Evolutionary conservation across 2,113 vertebrate genomes (phyloP).

Genomic region (Passer montanus): DNA sequence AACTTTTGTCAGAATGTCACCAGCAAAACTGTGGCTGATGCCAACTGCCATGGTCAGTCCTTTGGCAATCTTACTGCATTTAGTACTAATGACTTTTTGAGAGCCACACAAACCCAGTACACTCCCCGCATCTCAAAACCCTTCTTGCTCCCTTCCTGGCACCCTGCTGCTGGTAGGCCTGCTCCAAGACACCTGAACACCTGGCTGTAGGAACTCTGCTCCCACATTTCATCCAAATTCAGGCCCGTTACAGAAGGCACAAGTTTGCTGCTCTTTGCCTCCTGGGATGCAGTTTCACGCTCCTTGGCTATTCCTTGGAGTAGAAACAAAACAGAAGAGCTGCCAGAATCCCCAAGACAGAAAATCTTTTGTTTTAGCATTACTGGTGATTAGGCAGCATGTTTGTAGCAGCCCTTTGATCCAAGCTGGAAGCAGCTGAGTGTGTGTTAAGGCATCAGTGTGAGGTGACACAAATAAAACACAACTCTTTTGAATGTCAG

Average conservation of each 20-base stretch:
- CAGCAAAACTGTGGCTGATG: not conserved
- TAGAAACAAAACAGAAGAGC: not conserved
- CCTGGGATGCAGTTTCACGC: not conserved
- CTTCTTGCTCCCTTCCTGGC: not conserved
- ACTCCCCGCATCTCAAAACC: not conserved
- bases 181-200: not conserved
- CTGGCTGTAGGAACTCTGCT: not conserved
- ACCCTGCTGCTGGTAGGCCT: not conserved
- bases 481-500: not conserved
- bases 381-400: not conserved
- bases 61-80: not conserved
- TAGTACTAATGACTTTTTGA: not conserved
- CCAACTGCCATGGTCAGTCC: not conserved
- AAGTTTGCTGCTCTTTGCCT: not conserved
- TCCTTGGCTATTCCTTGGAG: not conserved
- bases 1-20: constrained; percentile 57
- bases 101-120: not conserved
- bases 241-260: not conserved
- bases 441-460: not conserved
- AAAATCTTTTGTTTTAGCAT: not conserved
- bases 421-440: not conserved
- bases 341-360: not conserved
- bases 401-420: not conserved
- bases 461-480: not conserved
- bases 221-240: not conserved